Percentiles rank a stretch among this genome's conserved stretches.
These are phyloP conservation scores for Prietella phreatophila DNA, from an alignment of 2,113 vertebrate genomes.

Conservation along the genomic window DNA sequence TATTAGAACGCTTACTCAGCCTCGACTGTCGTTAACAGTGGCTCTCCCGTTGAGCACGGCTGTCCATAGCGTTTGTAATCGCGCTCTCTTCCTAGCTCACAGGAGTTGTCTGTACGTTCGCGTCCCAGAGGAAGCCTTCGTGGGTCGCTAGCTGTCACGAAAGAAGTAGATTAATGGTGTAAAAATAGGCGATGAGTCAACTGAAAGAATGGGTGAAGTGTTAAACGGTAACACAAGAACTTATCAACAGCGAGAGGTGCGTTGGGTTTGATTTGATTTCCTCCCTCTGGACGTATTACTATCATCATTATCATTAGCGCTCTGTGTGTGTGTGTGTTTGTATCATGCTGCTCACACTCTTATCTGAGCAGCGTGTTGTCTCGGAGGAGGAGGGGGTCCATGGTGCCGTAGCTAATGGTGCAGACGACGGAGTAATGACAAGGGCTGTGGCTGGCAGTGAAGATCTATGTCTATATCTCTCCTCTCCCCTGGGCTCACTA, in stretches of 20 bases:
- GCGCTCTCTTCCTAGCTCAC: background rate
- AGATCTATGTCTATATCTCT: background rate
- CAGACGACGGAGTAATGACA: conserved; percentile 34
- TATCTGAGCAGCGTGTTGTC: conserved; percentile 28
- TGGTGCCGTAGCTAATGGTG: conserved; percentile 6
- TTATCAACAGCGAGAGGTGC: background rate
- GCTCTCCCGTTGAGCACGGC: background rate
- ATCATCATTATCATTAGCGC: background rate
- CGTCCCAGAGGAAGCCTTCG: background rate
- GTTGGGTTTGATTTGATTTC: background rate
- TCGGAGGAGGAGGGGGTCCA: background rate
- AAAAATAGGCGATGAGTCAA: background rate
- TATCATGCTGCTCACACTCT: background rate
- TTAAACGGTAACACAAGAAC: conserved; percentile 2
- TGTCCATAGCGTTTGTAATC: background rate
- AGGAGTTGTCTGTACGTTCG: background rate
- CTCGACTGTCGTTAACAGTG: background rate
- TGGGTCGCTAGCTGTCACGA: background rate
- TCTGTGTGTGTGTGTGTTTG: background rate
- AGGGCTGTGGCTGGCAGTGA: background rate
- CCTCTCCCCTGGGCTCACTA: background rate
- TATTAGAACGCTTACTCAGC: background rate
- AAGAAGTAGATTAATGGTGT: background rate
- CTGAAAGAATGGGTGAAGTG: background rate
- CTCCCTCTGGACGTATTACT: conserved; percentile 4